Base-by-base conservation (phyloP, 2,113 vertebrate species). In the Ptilonorhynchus violaceus region DNA sequence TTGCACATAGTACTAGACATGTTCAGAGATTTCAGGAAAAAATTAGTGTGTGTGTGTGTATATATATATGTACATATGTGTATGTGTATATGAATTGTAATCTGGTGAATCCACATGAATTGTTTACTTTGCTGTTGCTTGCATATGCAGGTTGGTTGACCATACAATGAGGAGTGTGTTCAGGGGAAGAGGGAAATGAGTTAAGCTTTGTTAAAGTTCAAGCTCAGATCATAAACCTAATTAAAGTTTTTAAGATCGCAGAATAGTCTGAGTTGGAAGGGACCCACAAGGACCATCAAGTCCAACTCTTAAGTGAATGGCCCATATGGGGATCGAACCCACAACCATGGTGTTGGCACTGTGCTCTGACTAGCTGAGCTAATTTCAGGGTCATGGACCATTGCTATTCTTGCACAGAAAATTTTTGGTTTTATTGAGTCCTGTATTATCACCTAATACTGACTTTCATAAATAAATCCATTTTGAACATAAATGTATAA, bases 291-390 rank as follows among this genome's bases (percentile, higher is more conserved):
- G 33, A 18, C 67, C 20, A 49, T 49, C 21, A 44, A 59, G 25
- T 22, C 25, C 31, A 27, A 13, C 20, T 37, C 4, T 67, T 25
- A n/a, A 21, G 31, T 35, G 72, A 11, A 31, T 18, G 30, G 20
- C 25, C 9, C 0, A 0, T 37, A 5, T 1, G 6, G 17, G 16
- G 14, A 67, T 18, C 50, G 62, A 59, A 15, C 16, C 16, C 37
- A 28, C 17, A 59, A 1, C 18, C 53, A 33, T 77, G 53, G 37
- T 86, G 35, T 28, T 50, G 13, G 37, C 62, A 50, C 17, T 21
- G 1, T 50, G 44, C 53, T 50, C 37, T 59, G 62, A 33, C 37
- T 33, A 52, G 46, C 63, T 44, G 46, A 52, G 73, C 27, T 37
- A 31, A 37, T 22, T 37, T 77, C 27, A 23, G 22, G 17, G 22